These are phyloP conservation scores for Pocota personata DNA, from an alignment of 2,888 invertebrate genomes.

Conservation along the genomic window DNA sequence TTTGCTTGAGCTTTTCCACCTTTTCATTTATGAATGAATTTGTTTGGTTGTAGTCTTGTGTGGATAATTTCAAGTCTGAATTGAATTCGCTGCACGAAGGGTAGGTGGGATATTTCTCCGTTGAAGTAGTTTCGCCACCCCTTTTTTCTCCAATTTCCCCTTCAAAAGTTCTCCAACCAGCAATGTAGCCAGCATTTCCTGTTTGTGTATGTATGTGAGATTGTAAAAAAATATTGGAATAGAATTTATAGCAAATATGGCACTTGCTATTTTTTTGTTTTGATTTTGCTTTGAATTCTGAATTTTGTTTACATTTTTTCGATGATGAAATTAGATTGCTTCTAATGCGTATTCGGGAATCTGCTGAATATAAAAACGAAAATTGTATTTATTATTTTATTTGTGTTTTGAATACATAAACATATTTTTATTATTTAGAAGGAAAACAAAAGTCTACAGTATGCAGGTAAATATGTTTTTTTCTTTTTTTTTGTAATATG, in stretches of 20 bases:
- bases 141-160: constrained; percentile 11
- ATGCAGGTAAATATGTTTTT: no score
- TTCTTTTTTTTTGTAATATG: no score
- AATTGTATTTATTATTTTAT: not conserved
- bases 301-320: not conserved
- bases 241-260: not conserved
- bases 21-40: constrained; percentile 22
- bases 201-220: not conserved
- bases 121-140: not conserved
- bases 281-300: not conserved
- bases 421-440: no score
- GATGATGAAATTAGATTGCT: not conserved
- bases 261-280: not conserved
- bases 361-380: not conserved
- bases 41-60: not conserved
- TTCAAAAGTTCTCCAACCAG: not conserved
- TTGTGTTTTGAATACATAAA: no score
- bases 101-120: not conserved
- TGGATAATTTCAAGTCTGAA: not conserved
- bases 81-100: constrained; percentile 18
- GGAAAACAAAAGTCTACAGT: no score
- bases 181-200: not conserved
- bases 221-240: not conserved
- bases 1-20: not conserved
- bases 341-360: not conserved